A percentile compares a stretch with the other conserved stretches of the same genome.
phyloP scores from a whole-genome alignment of 2,888 invertebrate species.

The Thereva nobilitata region DNA sequence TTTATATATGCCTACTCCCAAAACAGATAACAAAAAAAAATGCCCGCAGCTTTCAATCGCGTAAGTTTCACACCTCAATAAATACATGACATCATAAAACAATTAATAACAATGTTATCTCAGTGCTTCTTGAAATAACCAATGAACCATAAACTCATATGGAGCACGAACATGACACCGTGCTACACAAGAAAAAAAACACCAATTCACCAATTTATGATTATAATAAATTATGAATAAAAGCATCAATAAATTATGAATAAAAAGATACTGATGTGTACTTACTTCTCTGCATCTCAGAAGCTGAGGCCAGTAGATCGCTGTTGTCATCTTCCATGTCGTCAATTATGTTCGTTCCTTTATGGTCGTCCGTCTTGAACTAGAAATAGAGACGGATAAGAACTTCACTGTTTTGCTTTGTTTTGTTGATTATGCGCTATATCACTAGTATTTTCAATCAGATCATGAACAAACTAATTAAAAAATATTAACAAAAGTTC shows the following conservation, averaged over 20 bases:
- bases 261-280: constrained; percentile 29
- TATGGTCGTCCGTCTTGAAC: constrained; percentile 25
- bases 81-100: too few relatives aligned
- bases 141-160: not conserved
- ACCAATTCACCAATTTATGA: not conserved
- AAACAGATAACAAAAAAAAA: too few relatives aligned
- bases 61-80: too few relatives aligned
- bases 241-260: not conserved
- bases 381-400: not conserved
- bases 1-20: too few relatives aligned
- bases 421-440: too few relatives aligned
- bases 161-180: constrained; percentile 3
- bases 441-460: too few relatives aligned
- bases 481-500: too few relatives aligned
- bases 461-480: too few relatives aligned
- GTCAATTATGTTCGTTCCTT: constrained; percentile 4
- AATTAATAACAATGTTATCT: too few relatives aligned
- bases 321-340: constrained; percentile 55
- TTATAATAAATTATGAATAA: constrained; percentile 4
- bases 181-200: too few relatives aligned
- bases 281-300: constrained; percentile 56
- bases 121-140: too few relatives aligned
- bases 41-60: too few relatives aligned
- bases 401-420: constrained; percentile 1
- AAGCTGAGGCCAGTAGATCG: constrained; percentile 57